Conservation (phyloP, 2,888 invertebrate genomes). For the Dyspetes luteomarginatus region DNA sequence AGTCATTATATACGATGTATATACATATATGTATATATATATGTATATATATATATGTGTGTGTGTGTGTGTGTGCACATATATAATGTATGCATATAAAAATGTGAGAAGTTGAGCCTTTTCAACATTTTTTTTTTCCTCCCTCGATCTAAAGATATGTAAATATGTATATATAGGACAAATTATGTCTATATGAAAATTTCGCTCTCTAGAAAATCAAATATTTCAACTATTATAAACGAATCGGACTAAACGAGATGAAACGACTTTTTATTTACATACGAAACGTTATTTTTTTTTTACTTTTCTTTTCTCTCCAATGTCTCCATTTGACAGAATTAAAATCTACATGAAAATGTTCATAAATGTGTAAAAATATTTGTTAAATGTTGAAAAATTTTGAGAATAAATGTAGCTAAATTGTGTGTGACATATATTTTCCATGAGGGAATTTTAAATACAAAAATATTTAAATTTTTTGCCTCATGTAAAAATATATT, state of each 20-base stretch:
- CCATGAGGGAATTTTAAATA: too few relatives aligned
- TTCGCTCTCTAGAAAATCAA: too few relatives aligned
- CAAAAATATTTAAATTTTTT: too few relatives aligned
- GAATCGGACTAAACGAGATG: neutral
- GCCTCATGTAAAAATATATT: too few relatives aligned
- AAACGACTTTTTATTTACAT: neutral
- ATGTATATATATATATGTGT: too few relatives aligned
- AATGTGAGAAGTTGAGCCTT: neutral
- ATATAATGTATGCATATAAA: neutral
- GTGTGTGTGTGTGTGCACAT: too few relatives aligned
- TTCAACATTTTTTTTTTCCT: neutral
- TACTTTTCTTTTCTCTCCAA: neutral
- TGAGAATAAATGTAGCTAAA: too few relatives aligned
- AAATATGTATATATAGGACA: neutral
- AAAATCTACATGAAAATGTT: too few relatives aligned
- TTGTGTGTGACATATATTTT: too few relatives aligned
- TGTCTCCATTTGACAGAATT: neutral
- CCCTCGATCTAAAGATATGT: neutral
- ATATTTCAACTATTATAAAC: constrained; percentile 41
- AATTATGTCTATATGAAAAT: too few relatives aligned
- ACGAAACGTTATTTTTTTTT: neutral
- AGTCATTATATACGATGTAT: constrained; percentile 1
- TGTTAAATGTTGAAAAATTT: too few relatives aligned
- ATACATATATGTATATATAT: constrained; percentile 12
- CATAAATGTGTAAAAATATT: too few relatives aligned